A percentile compares a stretch with the other conserved stretches of the same genome.
These are phyloP conservation scores for Diplogasteroides magnus DNA, from an alignment of 1,140 invertebrate species.

Conservation along the genomic window DNA sequence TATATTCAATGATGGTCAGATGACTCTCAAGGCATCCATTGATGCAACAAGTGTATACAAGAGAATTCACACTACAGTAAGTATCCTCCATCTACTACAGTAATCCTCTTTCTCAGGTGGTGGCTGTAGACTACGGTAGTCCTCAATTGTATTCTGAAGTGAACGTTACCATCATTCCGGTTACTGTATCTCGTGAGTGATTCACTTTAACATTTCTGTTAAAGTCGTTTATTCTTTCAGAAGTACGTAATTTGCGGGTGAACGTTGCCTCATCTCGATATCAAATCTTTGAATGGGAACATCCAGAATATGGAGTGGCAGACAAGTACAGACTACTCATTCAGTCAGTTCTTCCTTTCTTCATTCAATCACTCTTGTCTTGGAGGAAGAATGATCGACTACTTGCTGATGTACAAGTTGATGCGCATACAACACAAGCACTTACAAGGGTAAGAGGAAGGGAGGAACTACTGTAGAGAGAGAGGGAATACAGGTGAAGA, in stretches of 20 bases:
- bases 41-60: conserved; percentile 13
- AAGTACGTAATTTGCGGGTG: conserved; percentile 29
- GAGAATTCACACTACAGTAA: conserved; percentile 14
- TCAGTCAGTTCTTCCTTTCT: too few species aligned
- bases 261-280: conserved; percentile 31
- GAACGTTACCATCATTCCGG: conserved; percentile 30
- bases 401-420: conserved; percentile 30
- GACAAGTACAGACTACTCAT: conserved; percentile 24
- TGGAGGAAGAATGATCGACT: conserved; percentile 16
- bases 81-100: background rate
- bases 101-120: background rate
- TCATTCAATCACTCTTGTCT: too few species aligned
- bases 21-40: conserved; percentile 16
- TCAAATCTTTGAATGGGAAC: conserved; percentile 36
- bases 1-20: conserved; percentile 21
- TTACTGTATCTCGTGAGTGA: conserved; percentile 30
- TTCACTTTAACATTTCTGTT: background rate
- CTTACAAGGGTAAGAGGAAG: conserved; percentile 11
- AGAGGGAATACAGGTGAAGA: conserved; percentile 3
- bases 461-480: conserved; percentile 6
- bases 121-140: conserved; percentile 33
- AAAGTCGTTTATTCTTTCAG: conserved; percentile 12
- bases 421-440: conserved; percentile 17
- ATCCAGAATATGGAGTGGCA: conserved; percentile 24
- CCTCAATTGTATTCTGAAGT: conserved; percentile 25